A percentile compares a stretch with the other conserved stretches of the same genome.
These are phyloP conservation scores for Agriotes lineatus DNA, from an alignment of 2,888 invertebrate genomes.

Conservation along the genomic window DNA sequence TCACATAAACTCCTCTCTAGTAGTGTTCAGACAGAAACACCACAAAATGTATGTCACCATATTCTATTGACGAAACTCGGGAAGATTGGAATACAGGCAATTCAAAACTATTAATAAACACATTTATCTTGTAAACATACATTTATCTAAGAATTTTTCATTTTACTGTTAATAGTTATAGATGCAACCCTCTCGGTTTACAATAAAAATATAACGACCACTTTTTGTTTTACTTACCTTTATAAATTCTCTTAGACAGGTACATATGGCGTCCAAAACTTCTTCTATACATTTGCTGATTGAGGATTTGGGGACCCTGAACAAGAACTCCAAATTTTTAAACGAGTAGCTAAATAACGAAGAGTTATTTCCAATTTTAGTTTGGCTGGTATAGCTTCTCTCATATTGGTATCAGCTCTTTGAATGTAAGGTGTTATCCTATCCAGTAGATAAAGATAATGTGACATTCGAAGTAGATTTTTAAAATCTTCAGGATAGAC, in stretches of 20 bases:
- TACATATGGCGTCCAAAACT: too few species aligned
- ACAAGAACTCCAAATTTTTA: conserved; percentile 36
- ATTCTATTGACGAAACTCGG: too few species aligned
- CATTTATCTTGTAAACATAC: not conserved
- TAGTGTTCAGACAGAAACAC: too few species aligned
- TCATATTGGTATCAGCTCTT: too few species aligned
- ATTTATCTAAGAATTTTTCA: not conserved
- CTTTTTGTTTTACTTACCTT: not conserved
- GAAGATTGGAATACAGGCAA: not conserved
- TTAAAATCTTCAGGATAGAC: not conserved
- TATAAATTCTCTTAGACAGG: too few species aligned
- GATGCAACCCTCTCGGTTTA: too few species aligned
- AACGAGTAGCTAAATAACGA: conserved; percentile 45
- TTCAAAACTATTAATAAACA: not conserved
- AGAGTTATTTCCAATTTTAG: too few species aligned
- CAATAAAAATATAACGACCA: not conserved
- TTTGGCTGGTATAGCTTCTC: too few species aligned
- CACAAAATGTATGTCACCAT: too few species aligned
- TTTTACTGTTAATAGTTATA: not conserved
- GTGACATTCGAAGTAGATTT: not conserved
- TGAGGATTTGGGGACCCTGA: not conserved
- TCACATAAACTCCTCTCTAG: not conserved
- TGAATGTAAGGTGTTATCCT: too few species aligned
- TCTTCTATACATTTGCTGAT: not conserved
- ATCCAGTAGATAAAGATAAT: conserved; percentile 22